Base-by-base conservation (phyloP, 2,797 vertebrate species). In the Chloroceryle inda region DNA sequence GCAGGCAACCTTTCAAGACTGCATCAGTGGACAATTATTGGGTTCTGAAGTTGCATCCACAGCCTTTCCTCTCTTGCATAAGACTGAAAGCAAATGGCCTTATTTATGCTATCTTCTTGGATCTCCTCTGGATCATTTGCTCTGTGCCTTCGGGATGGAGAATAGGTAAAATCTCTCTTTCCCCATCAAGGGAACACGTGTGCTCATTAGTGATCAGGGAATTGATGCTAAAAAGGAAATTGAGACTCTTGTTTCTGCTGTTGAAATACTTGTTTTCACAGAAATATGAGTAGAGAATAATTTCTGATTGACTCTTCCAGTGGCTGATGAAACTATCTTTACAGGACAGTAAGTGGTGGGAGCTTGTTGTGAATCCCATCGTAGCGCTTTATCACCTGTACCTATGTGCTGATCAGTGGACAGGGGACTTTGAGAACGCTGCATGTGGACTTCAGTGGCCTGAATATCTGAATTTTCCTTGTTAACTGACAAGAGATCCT, bases 1-100 rank as follows among this genome's bases (percentile, higher is more conserved):
- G 29, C 9, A 27, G 31, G 26, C 0, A 0, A 14, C 13, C 13
- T 47, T 45, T 61, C 42, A 40, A 19, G 14, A 40, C 7, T 22
- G 7, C 38, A 16, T 44, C 33, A 10, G 13, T 26, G 22, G 24
- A 38, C 1, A 2, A 15, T 59, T 15, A 22, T 33, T 55, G 59
- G 49, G 23, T 56, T 67, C 33, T 33, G 50, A 31, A 64, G 23
- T 18, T 56, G 16, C 58, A 24, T 40, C 21, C 14, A 11, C 31
- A 59, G 11, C 2, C 9, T 74, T 68, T 13, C 24, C 9, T 64
- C 29, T 22, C 58, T 89, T 64, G 13, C 3, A 2, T 29, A 63
- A 67, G 49, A 18, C 21, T 58, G 26, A 31, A 62, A 74, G 9
- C 17, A 83, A 58, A 16, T 82, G 56, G 9, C 4, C 6, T 66